These are phyloP conservation scores for Laspeyria flexula DNA, from an alignment of 2,888 invertebrate species.

Conservation along the genomic window DNA sequence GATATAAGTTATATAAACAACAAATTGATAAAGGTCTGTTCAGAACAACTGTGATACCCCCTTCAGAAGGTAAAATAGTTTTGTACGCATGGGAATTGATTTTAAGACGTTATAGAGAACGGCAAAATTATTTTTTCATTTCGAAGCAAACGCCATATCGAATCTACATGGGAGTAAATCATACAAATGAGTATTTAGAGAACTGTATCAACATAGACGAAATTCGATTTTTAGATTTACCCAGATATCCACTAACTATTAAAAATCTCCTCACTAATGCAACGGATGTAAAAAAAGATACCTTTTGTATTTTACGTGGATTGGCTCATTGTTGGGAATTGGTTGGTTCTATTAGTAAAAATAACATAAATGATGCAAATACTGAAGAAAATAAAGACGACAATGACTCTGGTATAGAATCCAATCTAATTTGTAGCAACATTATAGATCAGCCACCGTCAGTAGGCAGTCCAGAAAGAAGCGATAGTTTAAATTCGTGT, in stretches of 20 bases:
- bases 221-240: constrained; percentile 64
- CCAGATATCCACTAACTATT: constrained; percentile 71
- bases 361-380: constrained; percentile 27
- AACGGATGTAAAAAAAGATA: constrained; percentile 63
- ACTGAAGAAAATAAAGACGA: not conserved
- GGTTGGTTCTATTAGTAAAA: constrained; percentile 69
- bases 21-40: constrained; percentile 50
- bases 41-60: constrained; percentile 60
- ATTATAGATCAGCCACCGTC: constrained; percentile 1
- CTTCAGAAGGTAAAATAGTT: constrained; percentile 61
- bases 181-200: constrained; percentile 55
- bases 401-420: constrained; percentile 8
- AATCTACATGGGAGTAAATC: constrained; percentile 71
- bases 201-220: constrained; percentile 70
- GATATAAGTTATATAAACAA: constrained; percentile 69
- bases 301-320: constrained; percentile 76
- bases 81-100: constrained; percentile 73
- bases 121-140: constrained; percentile 71
- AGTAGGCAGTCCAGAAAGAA: constrained; percentile 3
- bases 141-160: constrained; percentile 63
- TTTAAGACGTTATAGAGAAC: constrained; percentile 66
- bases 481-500: not conserved
- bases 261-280: constrained; percentile 70
- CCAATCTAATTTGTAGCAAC: constrained; percentile 4
- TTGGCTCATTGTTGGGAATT: constrained; percentile 75